Evolutionary conservation across 1,140 invertebrate genomes (phyloP), one percentile per base, ranked within the genome.

Genomic region (Euura saliciscinereae): DNA sequence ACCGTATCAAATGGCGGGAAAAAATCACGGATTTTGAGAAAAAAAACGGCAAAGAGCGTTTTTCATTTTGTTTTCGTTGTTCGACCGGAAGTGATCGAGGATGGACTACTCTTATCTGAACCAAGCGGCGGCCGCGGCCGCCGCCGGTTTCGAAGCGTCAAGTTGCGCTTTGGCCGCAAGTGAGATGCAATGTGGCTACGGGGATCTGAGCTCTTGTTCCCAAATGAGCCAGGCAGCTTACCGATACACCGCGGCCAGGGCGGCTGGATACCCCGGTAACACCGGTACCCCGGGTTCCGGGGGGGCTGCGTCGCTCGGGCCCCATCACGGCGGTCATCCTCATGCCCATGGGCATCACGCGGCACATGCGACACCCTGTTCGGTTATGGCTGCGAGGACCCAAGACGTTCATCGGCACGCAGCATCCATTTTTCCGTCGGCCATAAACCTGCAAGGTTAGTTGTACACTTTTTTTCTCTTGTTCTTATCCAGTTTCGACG

Each of bases 161-260:
- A 91, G 89, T 77, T 93, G 92, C 79, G 87, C 93, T 71, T 86
- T 92, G 69, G 88, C 88, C 10, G 85, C 90, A 45, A 89, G 90
- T 73, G 92, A 92, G 86, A 92, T 94, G 88, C 92, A 93, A 51
- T 94, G 93, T 83, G 92, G 94, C 6, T 96, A 96, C 86, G 93
- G 94, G 43, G 95, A 96, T 84, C 89, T 95, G 74, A 93, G 94
- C 43, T 94, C 94, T 8, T 96, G 95, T 85, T 94, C 94, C 65
- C 95, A 96, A 88, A 95, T 96, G 93, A 94, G 93, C 70, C 92
- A 93, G 79, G 92, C 92, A 3, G 92, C 92, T 2, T 93, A 93
- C 80, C 88, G 92, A 4, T 93, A 94, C 78, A 90, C 90, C 11
- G 92, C 92, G 3, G 89, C 91, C 11, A 80, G 85, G 67, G 84